A percentile compares a stretch with the other conserved stretches of the same genome.
Evolutionary conservation across 2,888 invertebrate genomes (phyloP).

Genomic region (Scaptomyza reducta): DNA sequence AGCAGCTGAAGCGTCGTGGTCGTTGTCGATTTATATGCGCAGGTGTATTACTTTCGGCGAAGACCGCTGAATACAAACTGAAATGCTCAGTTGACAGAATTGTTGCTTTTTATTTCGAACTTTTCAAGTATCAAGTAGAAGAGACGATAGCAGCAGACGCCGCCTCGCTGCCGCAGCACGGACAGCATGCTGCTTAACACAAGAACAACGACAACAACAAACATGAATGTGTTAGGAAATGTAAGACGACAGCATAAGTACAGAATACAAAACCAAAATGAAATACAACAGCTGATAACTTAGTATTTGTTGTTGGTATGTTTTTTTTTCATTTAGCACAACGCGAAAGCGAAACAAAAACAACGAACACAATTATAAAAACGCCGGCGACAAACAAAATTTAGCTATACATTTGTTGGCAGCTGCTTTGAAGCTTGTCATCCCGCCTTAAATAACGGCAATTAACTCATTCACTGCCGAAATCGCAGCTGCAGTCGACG

Average conservation of each 20-base stretch:
- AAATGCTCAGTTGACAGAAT: conserved; percentile 74
- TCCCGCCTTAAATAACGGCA: conserved; percentile 28
- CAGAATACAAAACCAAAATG: conserved; percentile 42
- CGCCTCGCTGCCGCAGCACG: conserved; percentile 49
- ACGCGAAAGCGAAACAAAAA: conserved; percentile 27
- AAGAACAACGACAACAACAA: conserved; percentile 32
- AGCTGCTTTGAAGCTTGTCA: conserved; percentile 24
- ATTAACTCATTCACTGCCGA: conserved; percentile 25
- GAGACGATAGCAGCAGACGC: conserved; percentile 70
- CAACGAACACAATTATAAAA: conserved; percentile 31
- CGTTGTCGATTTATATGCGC: conserved; percentile 22
- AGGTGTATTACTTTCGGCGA: conserved; percentile 70
- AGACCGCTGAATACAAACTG: conserved; percentile 79
- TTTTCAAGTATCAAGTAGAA: conserved; percentile 59
- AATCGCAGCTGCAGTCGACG: not conserved
- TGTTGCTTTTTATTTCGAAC: conserved; percentile 76
- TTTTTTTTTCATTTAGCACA: conserved; percentile 25
- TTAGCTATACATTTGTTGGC: conserved; percentile 50
- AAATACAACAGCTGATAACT: conserved; percentile 74
- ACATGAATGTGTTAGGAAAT: conserved; percentile 30
- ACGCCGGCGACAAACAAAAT: conserved; percentile 40
- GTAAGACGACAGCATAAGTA: conserved; percentile 35
- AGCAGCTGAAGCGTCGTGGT: not conserved
- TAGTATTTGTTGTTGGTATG: conserved; percentile 19
- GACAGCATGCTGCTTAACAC: conserved; percentile 57